Conservation (phyloP, 2,888 invertebrate genomes). For the Neoitamus cyanurus region DNA sequence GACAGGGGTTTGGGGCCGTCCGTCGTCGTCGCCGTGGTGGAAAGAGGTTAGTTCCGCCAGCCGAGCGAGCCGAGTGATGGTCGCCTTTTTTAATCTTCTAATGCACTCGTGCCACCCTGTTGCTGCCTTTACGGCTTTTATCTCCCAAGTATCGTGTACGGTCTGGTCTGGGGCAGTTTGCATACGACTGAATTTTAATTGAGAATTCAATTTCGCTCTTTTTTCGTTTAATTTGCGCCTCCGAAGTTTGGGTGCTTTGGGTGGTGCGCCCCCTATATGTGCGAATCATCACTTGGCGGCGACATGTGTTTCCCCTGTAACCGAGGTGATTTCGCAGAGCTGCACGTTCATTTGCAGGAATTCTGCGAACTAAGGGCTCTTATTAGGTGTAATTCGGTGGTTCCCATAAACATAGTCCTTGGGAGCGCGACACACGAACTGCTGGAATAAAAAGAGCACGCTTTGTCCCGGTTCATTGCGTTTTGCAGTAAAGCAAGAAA, state of each 20-base stretch:
- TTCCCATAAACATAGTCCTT: not conserved
- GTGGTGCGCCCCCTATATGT: not conserved
- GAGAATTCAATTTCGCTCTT: constrained; percentile 27
- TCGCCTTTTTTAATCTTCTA: constrained; percentile 54
- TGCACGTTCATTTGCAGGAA: not conserved
- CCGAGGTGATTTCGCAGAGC: not conserved
- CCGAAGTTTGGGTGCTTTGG: not conserved
- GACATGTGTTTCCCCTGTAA: not conserved
- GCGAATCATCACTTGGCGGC: not conserved
- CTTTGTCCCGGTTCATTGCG: no score
- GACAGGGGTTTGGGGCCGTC: not conserved
- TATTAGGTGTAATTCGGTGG: not conserved
- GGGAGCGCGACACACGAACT: not conserved
- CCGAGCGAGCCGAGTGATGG: constrained; percentile 36
- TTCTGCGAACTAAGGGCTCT: not conserved
- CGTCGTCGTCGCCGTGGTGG: not conserved
- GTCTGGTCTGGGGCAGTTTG: constrained; percentile 10
- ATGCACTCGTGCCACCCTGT: constrained; percentile 51
- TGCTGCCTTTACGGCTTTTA: constrained; percentile 36
- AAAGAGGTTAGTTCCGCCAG: constrained; percentile 40
- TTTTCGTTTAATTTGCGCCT: constrained; percentile 18
- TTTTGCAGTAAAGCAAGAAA: no score
- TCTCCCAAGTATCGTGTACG: constrained; percentile 38
- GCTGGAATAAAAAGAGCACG: not conserved
- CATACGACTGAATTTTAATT: constrained; percentile 42